Evolutionary conservation across 1,140 invertebrate species (phyloP), one percentile per base, ranked within the genome.

Genomic region (Ceratina australensis): DNA sequence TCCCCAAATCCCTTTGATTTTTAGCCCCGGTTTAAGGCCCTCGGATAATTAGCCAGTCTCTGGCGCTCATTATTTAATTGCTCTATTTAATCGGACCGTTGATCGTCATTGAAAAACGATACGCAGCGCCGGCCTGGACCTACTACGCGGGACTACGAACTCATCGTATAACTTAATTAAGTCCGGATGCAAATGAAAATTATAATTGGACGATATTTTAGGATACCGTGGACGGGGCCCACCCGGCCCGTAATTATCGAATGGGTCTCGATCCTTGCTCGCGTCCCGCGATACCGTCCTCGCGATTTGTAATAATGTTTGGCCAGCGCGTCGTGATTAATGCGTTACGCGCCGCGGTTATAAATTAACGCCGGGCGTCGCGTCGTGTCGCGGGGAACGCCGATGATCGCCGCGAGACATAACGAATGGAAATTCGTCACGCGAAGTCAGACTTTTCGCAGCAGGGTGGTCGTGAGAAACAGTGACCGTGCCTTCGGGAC

Each of bases 1-100:
- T 73, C 80, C 81, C 76, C 85, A 87, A 87, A 88, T 87, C 86
- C 84, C 66, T 82, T 85, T 82, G 80, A 88, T 89, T 89, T 87
- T 85, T 78, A 72, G 60, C 66, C 54, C 73, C 75, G 61, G 85
- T 83, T 85, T 85, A 83, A 87, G 86, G 77, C 56, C 68, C 78
- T 68, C n/a, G 50, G 71, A 79, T 87, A 87, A 89, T 89, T 87
- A 89, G 66, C 73, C 33, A 67, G 68, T 71, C 66, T 26, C 64
- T 68, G 79, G 42, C 26, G 18, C 54, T 72, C 33, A 73, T 64
- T 24, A 22, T 83, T 83, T 83, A 83, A 79, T 82, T 79, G 66
- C 52, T 67, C 81, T 72, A 67, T 79, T 79, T 83, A 79, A 75
- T 79, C 73, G 73, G 28, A 67, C 57, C 71, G 56, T 57, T 26